Conservation (phyloP, 1,140 invertebrate genomes). For the Manduca sexta region DNA sequence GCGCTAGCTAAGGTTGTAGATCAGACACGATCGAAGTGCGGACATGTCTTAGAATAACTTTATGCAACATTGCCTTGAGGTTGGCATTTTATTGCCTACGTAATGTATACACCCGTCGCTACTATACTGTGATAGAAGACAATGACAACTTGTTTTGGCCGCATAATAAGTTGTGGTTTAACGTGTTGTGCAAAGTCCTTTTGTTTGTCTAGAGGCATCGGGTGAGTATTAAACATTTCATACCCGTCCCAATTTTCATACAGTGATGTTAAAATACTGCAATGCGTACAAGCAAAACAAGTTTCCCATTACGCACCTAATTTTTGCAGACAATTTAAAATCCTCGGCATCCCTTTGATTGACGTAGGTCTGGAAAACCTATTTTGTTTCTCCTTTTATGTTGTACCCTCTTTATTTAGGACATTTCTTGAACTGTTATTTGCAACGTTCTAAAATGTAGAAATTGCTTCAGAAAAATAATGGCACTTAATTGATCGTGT, state of each 20-base stretch:
- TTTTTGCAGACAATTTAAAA: too few species aligned
- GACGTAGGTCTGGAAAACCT: too few species aligned
- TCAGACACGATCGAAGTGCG: conserved; percentile 22
- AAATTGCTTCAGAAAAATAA: too few species aligned
- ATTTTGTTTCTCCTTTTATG: too few species aligned
- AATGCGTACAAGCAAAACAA: too few species aligned
- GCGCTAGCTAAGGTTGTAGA: conserved; percentile 8
- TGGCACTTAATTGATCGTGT: too few species aligned
- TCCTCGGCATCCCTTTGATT: too few species aligned
- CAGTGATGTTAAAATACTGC: not conserved
- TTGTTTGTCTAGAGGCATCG: conserved; percentile 16
- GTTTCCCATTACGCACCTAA: too few species aligned
- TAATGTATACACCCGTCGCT: not conserved
- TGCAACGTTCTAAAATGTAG: too few species aligned
- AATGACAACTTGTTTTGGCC: conserved; percentile 26
- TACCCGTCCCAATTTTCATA: conserved; percentile 9
- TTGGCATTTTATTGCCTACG: conserved; percentile 20
- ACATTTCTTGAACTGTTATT: too few species aligned
- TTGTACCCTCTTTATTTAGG: too few species aligned
- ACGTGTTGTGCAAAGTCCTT: conserved; percentile 23
- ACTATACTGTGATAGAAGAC: conserved; percentile 6
- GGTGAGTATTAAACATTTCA: conserved; percentile 22
- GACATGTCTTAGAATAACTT: conserved; percentile 42
- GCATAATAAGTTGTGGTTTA: conserved; percentile 18
- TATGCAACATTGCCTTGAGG: conserved; percentile 47